These are phyloP conservation scores for Crotalus tigris DNA, from an alignment of 2,113 vertebrate genomes.

Conservation along the genomic window DNA sequence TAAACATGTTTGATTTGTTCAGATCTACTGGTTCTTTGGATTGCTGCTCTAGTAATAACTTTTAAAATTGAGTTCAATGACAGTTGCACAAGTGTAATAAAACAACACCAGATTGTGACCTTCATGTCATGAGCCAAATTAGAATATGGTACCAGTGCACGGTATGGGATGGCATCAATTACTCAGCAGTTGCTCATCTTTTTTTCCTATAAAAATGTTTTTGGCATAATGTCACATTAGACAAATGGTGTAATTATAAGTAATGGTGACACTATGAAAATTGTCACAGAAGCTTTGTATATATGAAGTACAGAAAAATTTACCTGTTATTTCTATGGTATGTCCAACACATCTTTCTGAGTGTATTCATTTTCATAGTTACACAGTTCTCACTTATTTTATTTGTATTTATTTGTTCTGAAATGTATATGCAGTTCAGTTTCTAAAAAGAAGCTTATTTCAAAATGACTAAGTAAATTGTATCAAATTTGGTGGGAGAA, in stretches of 20 bases:
- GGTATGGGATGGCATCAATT: background rate
- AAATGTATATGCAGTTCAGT: background rate
- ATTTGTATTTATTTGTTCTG: background rate
- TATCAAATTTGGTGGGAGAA: background rate
- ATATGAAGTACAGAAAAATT: background rate
- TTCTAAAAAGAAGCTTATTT: background rate
- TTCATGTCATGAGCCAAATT: background rate
- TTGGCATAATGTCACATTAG: background rate
- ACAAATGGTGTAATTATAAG: background rate
- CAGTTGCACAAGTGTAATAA: background rate
- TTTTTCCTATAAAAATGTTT: background rate
- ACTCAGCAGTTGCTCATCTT: background rate
- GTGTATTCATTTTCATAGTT: background rate
- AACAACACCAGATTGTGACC: constrained; percentile 12
- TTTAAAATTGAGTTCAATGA: background rate
- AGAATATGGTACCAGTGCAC: background rate
- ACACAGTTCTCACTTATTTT: background rate
- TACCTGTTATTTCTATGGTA: background rate
- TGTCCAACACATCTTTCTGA: background rate
- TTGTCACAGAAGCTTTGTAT: background rate
- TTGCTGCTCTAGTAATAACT: background rate
- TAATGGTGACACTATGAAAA: background rate
- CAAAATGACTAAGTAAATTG: background rate
- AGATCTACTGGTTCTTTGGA: background rate
- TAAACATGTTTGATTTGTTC: background rate